These are phyloP conservation scores for Herpetotheres cachinnans DNA, from an alignment of 2,113 vertebrate species.

Conservation along the genomic window DNA sequence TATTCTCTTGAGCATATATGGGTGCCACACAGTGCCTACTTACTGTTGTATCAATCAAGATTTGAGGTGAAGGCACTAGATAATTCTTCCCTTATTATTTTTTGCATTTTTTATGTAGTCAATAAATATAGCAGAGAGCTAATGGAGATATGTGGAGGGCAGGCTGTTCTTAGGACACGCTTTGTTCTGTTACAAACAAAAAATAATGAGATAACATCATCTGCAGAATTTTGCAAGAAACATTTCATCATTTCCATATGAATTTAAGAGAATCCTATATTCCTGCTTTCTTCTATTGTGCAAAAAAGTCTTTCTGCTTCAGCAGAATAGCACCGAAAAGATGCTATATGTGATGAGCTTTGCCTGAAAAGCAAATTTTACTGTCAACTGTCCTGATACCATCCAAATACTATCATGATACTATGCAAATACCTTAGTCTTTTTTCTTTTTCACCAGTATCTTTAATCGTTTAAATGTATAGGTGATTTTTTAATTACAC, in stretches of 20 bases:
- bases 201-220: neutral
- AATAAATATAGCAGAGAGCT: neutral
- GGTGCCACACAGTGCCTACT: neutral
- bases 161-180: neutral
- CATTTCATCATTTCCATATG: fast-evolving
- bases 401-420: too few species aligned
- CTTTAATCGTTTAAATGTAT: neutral
- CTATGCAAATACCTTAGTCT: neutral
- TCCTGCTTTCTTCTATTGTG: neutral
- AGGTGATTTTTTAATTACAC: neutral
- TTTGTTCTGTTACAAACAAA: neutral
- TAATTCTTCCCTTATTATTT: neutral
- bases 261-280: neutral
- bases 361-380: neutral
- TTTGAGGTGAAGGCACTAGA: neutral
- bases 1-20: neutral
- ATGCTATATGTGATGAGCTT: neutral
- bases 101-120: neutral
- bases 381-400: neutral
- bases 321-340: neutral
- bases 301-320: neutral
- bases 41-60: neutral
- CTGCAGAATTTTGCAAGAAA: neutral
- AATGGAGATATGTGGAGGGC: neutral
- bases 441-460: fast-evolving